A percentile compares a stretch with the other conserved stretches of the same genome.
Evolutionary conservation across 2,888 invertebrate genomes (phyloP).

Genomic region (Drosophila planitibia): DNA sequence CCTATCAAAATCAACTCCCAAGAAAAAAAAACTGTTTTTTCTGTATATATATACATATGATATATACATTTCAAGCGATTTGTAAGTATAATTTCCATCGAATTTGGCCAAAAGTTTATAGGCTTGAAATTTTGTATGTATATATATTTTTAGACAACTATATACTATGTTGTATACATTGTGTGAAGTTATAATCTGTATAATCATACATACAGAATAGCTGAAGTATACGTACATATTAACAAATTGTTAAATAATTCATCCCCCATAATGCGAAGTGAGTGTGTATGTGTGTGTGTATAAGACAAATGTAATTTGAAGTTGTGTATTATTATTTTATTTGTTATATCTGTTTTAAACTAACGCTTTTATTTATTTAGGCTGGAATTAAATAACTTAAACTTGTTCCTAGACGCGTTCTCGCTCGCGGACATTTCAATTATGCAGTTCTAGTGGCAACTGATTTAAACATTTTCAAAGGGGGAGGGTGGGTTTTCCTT

Average conservation of each 20-base stretch:
- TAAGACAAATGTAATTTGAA: slow-evolving; percentile 46
- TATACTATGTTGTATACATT: slow-evolving; percentile 6
- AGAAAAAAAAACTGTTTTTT: too few relatives aligned
- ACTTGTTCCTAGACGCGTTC: slow-evolving; percentile 69
- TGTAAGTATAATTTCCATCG: neutral
- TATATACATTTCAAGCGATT: neutral
- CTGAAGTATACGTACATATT: neutral
- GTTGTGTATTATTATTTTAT: slow-evolving; percentile 80
- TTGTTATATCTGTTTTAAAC: slow-evolving; percentile 77
- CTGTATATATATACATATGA: neutral
- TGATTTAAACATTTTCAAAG: slow-evolving; percentile 28
- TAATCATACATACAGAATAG: slow-evolving; percentile 6
- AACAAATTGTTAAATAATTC: neutral
- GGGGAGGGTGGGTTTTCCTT: neutral
- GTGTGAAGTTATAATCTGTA: neutral
- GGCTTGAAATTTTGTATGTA: neutral
- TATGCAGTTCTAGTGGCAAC: slow-evolving; percentile 74
- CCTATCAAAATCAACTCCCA: neutral
- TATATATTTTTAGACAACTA: slow-evolving; percentile 9
- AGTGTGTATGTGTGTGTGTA: neutral
- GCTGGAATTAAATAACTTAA: slow-evolving; percentile 80
- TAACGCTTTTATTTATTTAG: slow-evolving; percentile 80
- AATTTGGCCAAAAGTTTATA: neutral
- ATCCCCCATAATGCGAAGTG: neutral
- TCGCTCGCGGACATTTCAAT: slow-evolving; percentile 48